Percentiles rank a stretch among this genome's conserved stretches.
Evolutionary conservation across 2,113 vertebrate species (phyloP).

Genomic region (Zootoca vivipara): DNA sequence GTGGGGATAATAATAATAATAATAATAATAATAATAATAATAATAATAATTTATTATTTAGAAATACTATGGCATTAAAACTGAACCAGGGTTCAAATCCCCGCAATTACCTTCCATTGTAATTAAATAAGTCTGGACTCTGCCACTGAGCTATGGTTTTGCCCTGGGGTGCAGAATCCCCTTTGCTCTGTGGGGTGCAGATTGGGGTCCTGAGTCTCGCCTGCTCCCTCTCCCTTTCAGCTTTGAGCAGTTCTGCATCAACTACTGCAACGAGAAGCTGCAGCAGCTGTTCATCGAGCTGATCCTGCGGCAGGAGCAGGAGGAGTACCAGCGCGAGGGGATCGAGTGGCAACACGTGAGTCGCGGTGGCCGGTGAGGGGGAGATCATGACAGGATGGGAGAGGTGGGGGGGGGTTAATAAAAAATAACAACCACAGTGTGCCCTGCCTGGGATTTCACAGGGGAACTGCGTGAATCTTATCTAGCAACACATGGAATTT

Average conservation of each 20-base stretch:
- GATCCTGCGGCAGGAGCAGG: conserved; percentile 90
- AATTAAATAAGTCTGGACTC: not conserved
- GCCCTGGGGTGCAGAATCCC: no score
- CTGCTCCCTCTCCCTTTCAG: conserved; percentile 56
- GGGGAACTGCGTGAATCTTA: no score
- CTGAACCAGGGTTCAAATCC: not conserved
- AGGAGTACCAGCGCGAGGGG: conserved; percentile 88
- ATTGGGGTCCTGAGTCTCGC: not conserved
- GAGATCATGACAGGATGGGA: not conserved
- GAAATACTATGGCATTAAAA: no score
- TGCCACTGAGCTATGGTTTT: not conserved
- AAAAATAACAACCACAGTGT: no score
- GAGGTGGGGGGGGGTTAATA: not conserved
- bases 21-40: no score
- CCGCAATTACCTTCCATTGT: no score
- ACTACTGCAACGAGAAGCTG: conserved; percentile 92
- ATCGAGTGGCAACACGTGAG: conserved; percentile 89
- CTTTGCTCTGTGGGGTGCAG: not conserved
- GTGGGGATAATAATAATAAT: no score
- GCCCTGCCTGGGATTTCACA: no score
- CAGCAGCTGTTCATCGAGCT: conserved; percentile 94
- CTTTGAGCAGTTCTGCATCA: conserved; percentile 95
- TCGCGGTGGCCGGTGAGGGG: accelerated
- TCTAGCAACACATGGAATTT: no score
- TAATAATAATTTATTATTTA: no score